Evolutionary conservation across 2,797 vertebrate genomes (phyloP).

Genomic region (Eleutherodactylus coqui): DNA sequence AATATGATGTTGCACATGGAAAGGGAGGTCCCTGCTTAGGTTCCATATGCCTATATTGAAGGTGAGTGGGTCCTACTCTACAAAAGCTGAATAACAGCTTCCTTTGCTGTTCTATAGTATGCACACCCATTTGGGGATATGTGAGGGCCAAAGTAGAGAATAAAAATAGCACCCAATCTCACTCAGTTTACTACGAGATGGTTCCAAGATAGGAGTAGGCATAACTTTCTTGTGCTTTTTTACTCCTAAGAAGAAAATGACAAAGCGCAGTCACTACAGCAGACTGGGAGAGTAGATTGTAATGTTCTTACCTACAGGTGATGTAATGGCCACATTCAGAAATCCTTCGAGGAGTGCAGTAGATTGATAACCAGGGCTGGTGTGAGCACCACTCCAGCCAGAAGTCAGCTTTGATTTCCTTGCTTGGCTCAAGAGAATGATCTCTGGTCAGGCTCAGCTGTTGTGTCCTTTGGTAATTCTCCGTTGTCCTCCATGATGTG

Average conservation of each 20-base stretch:
- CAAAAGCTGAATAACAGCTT: not conserved
- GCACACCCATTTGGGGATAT: not conserved
- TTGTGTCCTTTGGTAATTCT: slow-evolving; percentile 3
- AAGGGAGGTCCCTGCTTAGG: no score
- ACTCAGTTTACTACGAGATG: not conserved
- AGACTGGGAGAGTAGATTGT: no score
- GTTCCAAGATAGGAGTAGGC: not conserved
- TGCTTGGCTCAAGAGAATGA: slow-evolving; percentile 19
- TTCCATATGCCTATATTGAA: not conserved
- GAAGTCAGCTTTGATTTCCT: slow-evolving; percentile 28
- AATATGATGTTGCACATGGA: not conserved
- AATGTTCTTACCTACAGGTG: slow-evolving; percentile 2
- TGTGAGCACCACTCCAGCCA: slow-evolving; percentile 22
- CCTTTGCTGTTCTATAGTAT: not conserved
- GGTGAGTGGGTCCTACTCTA: no score
- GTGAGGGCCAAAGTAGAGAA: not conserved
- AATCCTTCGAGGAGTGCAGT: slow-evolving; percentile 10
- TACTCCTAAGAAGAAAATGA: not conserved
- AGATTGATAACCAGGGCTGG: slow-evolving; percentile 43
- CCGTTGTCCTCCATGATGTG: not conserved
- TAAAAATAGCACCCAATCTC: not conserved
- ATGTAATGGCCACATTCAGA: slow-evolving; percentile 21
- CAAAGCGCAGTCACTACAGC: no score
- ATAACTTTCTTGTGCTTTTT: not conserved
- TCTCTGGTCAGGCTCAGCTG: not conserved